Conservation (phyloP, 2,888 invertebrate species). For the Mimas tiliae region DNA sequence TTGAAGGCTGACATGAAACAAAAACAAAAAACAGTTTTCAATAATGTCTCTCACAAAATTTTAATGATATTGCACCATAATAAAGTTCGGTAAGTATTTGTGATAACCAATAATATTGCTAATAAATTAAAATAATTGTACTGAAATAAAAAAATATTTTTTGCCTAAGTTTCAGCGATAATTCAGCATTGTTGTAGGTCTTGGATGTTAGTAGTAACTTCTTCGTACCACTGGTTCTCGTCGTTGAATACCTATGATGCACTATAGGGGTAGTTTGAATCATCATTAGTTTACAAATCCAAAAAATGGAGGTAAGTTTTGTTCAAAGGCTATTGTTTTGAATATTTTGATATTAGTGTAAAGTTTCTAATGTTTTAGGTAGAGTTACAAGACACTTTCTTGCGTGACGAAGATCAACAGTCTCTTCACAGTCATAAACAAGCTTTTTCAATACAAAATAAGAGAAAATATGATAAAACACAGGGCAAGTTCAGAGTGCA, state of each 20-base stretch:
- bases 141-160: slow-evolving; percentile 29
- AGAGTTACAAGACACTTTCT: slow-evolving; percentile 62
- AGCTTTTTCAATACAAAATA: slow-evolving; percentile 49
- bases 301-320: slow-evolving; percentile 68
- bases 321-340: slow-evolving; percentile 17
- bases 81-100: slow-evolving; percentile 58
- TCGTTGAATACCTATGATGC: slow-evolving; percentile 55
- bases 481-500: slow-evolving; percentile 48
- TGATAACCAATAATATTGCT: slow-evolving; percentile 21
- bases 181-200: slow-evolving; percentile 60
- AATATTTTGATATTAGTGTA: background rate
- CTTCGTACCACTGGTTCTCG: slow-evolving; percentile 49
- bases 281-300: slow-evolving; percentile 37
- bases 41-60: slow-evolving; percentile 75
- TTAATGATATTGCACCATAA: slow-evolving; percentile 70
- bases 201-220: slow-evolving; percentile 55
- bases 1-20: slow-evolving; percentile 64
- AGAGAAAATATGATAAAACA: slow-evolving; percentile 64
- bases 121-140: slow-evolving; percentile 19
- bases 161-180: slow-evolving; percentile 53
- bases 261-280: slow-evolving; percentile 46
- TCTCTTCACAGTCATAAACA: slow-evolving; percentile 56
- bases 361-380: slow-evolving; percentile 48
- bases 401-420: slow-evolving; percentile 63
- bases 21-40: slow-evolving; percentile 80